These are phyloP conservation scores for Avahi laniger DNA, from an alignment of 2,797 vertebrate species.

Conservation along the genomic window DNA sequence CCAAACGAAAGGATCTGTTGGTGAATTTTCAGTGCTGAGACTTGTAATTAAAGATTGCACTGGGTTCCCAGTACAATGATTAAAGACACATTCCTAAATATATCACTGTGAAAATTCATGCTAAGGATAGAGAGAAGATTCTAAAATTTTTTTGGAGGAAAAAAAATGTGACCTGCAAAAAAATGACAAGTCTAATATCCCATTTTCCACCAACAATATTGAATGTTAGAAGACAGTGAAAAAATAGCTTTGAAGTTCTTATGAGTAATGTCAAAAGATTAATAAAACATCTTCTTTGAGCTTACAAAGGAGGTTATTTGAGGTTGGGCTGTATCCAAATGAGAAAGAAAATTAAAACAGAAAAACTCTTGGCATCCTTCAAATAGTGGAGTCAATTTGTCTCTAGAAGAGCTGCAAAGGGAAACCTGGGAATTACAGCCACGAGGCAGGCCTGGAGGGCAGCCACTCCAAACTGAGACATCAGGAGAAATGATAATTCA, in stretches of 20 bases:
- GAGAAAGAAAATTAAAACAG: constrained; percentile 40
- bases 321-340: constrained; percentile 19
- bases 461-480: background rate
- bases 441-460: background rate
- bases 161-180: constrained; percentile 23
- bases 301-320: background rate
- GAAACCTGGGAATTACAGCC: background rate
- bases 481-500: background rate
- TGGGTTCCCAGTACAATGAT: background rate
- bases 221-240: constrained; percentile 39
- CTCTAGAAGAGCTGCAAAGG: background rate
- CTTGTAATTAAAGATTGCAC: background rate
- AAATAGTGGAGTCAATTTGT: background rate
- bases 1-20: background rate
- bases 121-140: background rate
- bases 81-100: background rate
- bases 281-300: background rate
- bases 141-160: constrained; percentile 6
- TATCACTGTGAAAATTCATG: constrained; percentile 27
- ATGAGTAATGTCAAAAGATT: constrained; percentile 33
- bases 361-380: background rate
- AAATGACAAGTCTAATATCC: background rate
- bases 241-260: constrained; percentile 13
- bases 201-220: background rate
- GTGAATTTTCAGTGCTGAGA: background rate